Evolutionary conservation across 2,113 vertebrate genomes (phyloP).

Genomic region (Oreochromis tanganicae): DNA sequence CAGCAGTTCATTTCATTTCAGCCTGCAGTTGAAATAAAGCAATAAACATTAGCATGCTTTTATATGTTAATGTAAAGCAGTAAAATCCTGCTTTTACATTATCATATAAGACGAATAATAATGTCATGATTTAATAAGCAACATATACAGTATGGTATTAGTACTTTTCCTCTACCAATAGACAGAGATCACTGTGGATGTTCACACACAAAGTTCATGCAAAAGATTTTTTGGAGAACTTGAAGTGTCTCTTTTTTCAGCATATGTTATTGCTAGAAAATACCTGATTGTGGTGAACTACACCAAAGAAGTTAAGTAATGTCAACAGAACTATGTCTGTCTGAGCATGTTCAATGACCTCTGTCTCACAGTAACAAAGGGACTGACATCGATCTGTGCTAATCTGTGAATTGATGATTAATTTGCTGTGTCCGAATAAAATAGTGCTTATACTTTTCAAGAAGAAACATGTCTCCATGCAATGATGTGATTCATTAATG

Average conservation of each 20-base stretch:
- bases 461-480: neutral
- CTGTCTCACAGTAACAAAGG: neutral
- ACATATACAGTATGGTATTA: neutral
- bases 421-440: neutral
- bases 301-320: neutral
- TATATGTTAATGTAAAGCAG: neutral
- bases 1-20: neutral
- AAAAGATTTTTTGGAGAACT: neutral
- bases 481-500: neutral
- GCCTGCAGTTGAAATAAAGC: neutral
- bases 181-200: neutral
- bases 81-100: neutral
- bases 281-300: neutral
- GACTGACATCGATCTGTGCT: neutral
- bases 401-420: neutral
- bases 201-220: neutral
- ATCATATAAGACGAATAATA: neutral
- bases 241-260: neutral
- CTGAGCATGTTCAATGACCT: neutral
- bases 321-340: neutral
- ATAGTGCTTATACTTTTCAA: neutral
- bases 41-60: neutral
- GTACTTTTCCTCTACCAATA: neutral
- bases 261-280: neutral
- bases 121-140: neutral